phyloP scores from a whole-genome alignment of 2,113 vertebrate species.

The Neofelis nebulosa region DNA sequence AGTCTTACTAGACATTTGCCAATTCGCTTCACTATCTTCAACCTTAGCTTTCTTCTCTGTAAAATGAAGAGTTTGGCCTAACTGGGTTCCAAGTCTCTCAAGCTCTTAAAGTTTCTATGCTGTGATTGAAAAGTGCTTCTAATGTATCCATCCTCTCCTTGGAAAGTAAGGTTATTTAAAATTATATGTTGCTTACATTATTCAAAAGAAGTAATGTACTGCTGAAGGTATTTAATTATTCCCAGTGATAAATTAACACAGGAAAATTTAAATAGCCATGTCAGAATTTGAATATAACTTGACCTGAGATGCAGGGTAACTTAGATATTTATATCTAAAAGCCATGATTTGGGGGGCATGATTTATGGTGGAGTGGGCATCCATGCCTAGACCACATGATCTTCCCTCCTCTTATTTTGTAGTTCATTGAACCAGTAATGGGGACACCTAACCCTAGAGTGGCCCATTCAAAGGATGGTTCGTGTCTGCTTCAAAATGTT shows the following conservation, averaged over 20 bases:
- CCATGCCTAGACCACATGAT: neutral
- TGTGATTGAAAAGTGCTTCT: neutral
- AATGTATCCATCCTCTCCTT: neutral
- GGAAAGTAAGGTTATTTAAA: conserved; percentile 33
- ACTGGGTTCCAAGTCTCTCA: neutral
- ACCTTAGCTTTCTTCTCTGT: neutral
- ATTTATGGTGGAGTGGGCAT: neutral
- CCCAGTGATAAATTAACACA: neutral
- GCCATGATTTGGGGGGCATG: neutral
- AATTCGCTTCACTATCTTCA: neutral
- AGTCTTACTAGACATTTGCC: neutral
- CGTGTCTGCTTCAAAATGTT: neutral
- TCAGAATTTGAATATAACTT: neutral
- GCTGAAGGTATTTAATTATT: neutral
- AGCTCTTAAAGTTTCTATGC: neutral
- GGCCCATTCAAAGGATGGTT: neutral
- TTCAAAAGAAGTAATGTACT: neutral
- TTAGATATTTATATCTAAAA: neutral
- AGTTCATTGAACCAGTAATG: neutral
- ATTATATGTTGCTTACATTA: neutral
- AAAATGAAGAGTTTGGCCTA: neutral
- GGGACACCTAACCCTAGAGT: neutral
- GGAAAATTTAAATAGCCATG: neutral
- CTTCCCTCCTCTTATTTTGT: neutral
- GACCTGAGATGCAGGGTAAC: neutral